These are phyloP conservation scores for Apodemia duryi DNA, from an alignment of 2,888 invertebrate genomes.

Conservation along the genomic window DNA sequence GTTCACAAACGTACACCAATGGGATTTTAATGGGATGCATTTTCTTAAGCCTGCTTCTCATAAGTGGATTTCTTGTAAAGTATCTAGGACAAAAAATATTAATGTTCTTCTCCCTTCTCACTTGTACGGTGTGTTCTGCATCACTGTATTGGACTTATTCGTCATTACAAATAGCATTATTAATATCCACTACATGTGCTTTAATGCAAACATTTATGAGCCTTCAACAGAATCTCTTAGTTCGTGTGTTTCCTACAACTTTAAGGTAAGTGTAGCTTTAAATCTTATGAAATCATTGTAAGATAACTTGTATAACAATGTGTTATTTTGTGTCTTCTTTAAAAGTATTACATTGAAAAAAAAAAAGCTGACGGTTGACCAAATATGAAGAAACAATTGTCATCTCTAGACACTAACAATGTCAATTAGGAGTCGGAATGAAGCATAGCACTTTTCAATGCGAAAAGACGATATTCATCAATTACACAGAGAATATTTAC, in stretches of 20 bases:
- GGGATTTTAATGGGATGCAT: conserved; percentile 43
- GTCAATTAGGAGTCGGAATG: too few species aligned
- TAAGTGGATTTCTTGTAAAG: conserved; percentile 40
- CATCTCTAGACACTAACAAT: too few species aligned
- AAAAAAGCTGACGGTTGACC: too few species aligned
- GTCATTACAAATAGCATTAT: conserved; percentile 43
- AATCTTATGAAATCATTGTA: too few species aligned
- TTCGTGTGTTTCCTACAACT: conserved; percentile 50
- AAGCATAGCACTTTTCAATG: too few species aligned
- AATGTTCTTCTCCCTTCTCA: conserved; percentile 38
- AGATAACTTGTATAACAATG: too few species aligned
- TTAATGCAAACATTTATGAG: conserved; percentile 45
- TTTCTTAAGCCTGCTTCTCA: conserved; percentile 38
- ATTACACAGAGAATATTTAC: too few species aligned
- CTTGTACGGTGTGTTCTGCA: conserved; percentile 39
- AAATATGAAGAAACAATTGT: too few species aligned
- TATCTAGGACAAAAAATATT: conserved; percentile 42
- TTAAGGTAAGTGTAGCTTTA: conserved; percentile 38
- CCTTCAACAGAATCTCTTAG: conserved; percentile 44
- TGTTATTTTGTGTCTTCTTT: too few species aligned
- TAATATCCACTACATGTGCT: conserved; percentile 45
- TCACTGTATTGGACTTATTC: conserved; percentile 46
- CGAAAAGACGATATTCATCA: too few species aligned
- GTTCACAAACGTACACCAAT: conserved; percentile 46
- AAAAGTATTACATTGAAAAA: too few species aligned